phyloP scores from a whole-genome alignment of 2,113 vertebrate genomes.

The Columba janthina region DNA sequence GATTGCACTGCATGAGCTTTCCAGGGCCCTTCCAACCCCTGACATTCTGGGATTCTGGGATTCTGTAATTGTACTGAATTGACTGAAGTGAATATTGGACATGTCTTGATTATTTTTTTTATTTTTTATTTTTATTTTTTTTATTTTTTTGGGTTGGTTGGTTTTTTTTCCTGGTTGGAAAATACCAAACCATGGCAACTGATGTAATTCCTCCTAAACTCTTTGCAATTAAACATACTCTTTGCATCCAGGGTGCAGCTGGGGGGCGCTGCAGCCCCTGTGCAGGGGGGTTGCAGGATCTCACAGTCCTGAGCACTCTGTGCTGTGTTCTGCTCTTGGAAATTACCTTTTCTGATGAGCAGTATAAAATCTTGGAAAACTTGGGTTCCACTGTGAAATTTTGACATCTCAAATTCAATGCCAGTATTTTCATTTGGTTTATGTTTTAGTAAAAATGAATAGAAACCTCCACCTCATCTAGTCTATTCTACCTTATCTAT shows the following conservation, averaged over 20 bases:
- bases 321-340: background rate
- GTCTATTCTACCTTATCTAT: background rate
- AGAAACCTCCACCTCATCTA: background rate
- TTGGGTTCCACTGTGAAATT: background rate
- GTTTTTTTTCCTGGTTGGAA: background rate
- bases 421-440: background rate
- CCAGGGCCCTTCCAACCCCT: too few relatives aligned
- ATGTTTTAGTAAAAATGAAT: background rate
- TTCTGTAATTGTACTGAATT: too few relatives aligned
- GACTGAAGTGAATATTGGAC: background rate
- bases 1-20: too few relatives aligned
- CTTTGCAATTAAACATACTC: background rate
- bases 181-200: background rate
- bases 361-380: background rate
- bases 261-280: background rate
- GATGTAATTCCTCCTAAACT: background rate
- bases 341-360: background rate
- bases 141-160: background rate
- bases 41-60: too few relatives aligned
- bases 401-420: background rate
- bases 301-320: accelerated
- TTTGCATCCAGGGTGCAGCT: too few relatives aligned
- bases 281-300: background rate
- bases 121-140: background rate
- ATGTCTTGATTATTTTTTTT: background rate